These are phyloP conservation scores for Calameuta pallipes DNA, from an alignment of 2,888 invertebrate species.

Conservation along the genomic window DNA sequence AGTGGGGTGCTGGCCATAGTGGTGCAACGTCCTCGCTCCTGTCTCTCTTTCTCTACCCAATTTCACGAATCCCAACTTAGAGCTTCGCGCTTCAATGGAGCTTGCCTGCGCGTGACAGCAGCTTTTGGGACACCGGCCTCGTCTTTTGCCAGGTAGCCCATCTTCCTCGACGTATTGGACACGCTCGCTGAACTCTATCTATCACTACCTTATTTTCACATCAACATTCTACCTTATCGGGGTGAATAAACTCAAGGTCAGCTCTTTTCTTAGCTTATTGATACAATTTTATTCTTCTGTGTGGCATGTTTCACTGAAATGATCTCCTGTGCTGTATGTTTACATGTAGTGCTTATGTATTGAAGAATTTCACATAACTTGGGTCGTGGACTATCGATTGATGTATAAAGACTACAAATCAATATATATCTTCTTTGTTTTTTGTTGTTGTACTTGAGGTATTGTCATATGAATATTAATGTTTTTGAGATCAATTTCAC, in stretches of 20 bases:
- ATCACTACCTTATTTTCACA: not conserved
- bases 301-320: not conserved
- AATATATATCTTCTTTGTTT: not conserved
- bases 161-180: not conserved
- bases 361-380: not conserved
- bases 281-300: not conserved
- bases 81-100: conserved; percentile 41
- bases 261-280: not conserved
- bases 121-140: conserved; percentile 37
- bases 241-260: conserved; percentile 5
- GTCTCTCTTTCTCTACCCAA: conserved; percentile 19
- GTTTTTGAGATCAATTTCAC: not conserved
- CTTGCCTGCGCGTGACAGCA: conserved; percentile 43
- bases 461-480: not conserved
- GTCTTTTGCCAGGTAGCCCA: conserved; percentile 36
- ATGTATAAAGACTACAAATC: not conserved
- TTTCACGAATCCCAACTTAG: not conserved
- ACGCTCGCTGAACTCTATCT: not conserved
- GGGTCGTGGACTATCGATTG: not conserved
- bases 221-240: not conserved
- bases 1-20: conserved; percentile 32
- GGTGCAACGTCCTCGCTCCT: conserved; percentile 20
- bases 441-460: not conserved
- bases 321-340: not conserved
- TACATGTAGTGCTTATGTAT: not conserved